phyloP scores from a whole-genome alignment of 2,113 vertebrate species.

The Sminthopsis crassicaudata region DNA sequence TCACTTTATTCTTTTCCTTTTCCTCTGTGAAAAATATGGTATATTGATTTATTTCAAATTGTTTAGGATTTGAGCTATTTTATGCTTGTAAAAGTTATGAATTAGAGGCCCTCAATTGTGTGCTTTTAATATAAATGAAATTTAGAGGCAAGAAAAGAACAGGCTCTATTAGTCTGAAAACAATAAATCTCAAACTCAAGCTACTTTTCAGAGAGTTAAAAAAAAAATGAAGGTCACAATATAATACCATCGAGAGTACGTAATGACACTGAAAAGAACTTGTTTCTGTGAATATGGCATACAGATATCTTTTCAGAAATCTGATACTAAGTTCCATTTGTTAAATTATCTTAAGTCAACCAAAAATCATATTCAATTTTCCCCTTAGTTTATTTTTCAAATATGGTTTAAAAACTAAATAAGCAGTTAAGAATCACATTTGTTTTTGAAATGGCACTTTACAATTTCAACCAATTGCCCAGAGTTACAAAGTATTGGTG shows the following conservation, averaged over 20 bases:
- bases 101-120: conserved; percentile 82
- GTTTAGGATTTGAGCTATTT: conserved; percentile 70
- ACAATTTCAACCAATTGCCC: not conserved
- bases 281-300: conserved; percentile 60
- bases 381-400: not conserved
- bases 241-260: conserved; percentile 75
- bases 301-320: conserved; percentile 66
- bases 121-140: conserved; percentile 84
- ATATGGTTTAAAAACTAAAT: conserved; percentile 30
- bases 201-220: conserved; percentile 80
- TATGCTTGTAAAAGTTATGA: conserved; percentile 78
- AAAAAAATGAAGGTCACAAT: conserved; percentile 87
- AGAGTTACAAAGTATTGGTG: not conserved
- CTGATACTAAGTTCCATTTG: conserved; percentile 64
- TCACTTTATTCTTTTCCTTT: conserved; percentile 83
- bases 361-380: conserved; percentile 34
- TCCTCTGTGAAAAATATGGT: conserved; percentile 73
- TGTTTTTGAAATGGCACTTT: not conserved
- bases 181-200: conserved; percentile 86
- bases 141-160: conserved; percentile 82
- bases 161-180: conserved; percentile 83
- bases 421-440: not conserved
- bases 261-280: conserved; percentile 71
- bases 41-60: conserved; percentile 77
- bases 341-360: conserved; percentile 70